These are phyloP conservation scores for Cyphomyrus plagiostoma DNA, from an alignment of 2,113 vertebrate species.

Conservation along the genomic window DNA sequence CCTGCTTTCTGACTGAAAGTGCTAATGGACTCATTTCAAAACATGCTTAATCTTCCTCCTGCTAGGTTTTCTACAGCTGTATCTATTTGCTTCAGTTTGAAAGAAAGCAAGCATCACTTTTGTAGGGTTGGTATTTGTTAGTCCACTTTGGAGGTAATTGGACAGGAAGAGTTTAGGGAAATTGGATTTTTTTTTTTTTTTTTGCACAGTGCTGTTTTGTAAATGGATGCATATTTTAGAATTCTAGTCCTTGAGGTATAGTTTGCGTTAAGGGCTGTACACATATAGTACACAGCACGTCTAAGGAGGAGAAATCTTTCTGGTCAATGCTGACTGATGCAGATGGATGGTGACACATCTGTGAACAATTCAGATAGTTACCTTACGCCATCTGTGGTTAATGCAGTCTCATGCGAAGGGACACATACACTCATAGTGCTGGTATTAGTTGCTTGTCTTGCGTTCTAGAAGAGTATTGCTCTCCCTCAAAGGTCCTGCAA, in stretches of 20 bases:
- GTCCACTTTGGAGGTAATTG: not conserved
- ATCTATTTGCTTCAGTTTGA: not conserved
- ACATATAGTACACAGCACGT: not conserved
- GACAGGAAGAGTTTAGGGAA: not conserved
- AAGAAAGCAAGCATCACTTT: not conserved
- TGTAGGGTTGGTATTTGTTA: not conserved
- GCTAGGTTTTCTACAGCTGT: not conserved
- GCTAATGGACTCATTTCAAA: conserved; percentile 8
- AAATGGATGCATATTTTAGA: not conserved
- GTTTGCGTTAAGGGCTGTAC: not conserved
- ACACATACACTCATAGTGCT: not conserved
- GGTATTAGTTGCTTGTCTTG: not conserved
- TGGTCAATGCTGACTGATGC: not conserved
- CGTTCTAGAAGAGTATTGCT: not conserved
- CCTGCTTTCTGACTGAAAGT: not conserved
- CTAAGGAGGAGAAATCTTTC: not conserved
- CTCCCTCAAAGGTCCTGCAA: not conserved
- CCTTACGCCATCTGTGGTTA: not conserved
- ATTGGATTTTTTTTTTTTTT: not conserved
- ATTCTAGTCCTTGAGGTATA: not conserved
- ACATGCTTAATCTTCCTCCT: conserved; percentile 2
- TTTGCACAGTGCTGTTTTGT: not conserved
- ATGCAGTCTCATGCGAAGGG: not conserved
- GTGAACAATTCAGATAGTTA: not conserved
- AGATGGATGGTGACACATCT: not conserved